Conservation (phyloP, 2,113 vertebrate genomes). For the Orientallactaga bullata region DNA sequence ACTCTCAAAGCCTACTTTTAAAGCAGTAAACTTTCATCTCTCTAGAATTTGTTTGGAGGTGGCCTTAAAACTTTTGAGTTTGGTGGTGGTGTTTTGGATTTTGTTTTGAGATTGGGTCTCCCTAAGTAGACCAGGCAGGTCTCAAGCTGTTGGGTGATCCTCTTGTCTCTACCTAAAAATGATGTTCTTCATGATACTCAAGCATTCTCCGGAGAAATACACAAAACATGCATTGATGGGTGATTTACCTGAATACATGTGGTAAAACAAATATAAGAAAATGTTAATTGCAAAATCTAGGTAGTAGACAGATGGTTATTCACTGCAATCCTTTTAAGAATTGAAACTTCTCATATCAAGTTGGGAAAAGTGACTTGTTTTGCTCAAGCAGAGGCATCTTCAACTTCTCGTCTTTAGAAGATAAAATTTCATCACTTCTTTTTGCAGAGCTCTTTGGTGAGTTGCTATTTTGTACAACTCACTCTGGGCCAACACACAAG, state of each 20-base stretch:
- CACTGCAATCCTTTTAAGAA: background rate
- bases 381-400: background rate
- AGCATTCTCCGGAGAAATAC: background rate
- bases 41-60: too few species aligned
- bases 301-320: background rate
- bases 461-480: background rate
- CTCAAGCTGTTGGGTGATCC: background rate
- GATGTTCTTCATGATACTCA: background rate
- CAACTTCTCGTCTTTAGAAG: background rate
- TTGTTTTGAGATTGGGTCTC: too few species aligned
- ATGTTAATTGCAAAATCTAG: slow-evolving; percentile 2
- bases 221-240: background rate
- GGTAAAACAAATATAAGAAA: background rate
- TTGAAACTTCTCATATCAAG: background rate
- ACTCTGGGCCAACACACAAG: background rate
- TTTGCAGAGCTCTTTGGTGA: slow-evolving; percentile 13
- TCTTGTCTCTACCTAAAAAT: background rate
- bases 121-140: too few species aligned
- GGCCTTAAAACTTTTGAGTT: too few species aligned
- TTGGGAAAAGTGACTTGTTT: background rate
- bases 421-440: background rate
- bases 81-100: too few species aligned
- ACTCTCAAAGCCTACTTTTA: too few species aligned
- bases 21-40: too few species aligned
- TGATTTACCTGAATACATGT: background rate